These are phyloP conservation scores for Drosophila phalerata DNA, from an alignment of 2,888 invertebrate genomes.

Conservation along the genomic window DNA sequence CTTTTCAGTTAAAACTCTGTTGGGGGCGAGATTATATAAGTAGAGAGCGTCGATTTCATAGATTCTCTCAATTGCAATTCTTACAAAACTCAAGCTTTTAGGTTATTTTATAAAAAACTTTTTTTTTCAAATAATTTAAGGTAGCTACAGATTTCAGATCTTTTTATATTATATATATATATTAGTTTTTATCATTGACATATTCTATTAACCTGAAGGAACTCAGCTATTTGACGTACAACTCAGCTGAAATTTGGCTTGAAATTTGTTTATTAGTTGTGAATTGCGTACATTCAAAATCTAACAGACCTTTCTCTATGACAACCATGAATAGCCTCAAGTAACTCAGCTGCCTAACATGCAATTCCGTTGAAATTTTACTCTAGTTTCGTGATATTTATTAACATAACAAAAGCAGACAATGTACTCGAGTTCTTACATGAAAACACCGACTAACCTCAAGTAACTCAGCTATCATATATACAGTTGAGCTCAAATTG, in stretches of 20 bases:
- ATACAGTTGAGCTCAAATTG: neutral
- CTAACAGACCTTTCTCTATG: neutral
- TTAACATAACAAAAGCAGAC: neutral
- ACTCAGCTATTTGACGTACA: neutral
- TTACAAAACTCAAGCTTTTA: neutral
- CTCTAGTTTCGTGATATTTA: no score
- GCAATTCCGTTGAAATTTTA: neutral
- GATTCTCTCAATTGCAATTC: neutral
- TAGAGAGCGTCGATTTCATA: neutral
- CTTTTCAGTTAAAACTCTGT: neutral
- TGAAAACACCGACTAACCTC: neutral
- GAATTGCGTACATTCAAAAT: no score
- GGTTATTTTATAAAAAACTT: neutral
- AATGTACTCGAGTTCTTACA: neutral
- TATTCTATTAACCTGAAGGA: neutral
- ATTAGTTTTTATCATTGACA: neutral
- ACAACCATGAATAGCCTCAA: neutral
- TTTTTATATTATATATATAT: no score
- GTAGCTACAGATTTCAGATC: neutral
- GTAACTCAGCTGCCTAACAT: conserved; percentile 1
- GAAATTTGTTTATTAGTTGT: rapidly evolving
- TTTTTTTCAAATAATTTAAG: neutral
- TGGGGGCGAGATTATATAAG: neutral
- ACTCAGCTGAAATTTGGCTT: neutral
- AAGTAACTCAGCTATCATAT: conserved; percentile 5